Conservation (phyloP, 1,140 invertebrate genomes). For the Cydia splendana region DNA sequence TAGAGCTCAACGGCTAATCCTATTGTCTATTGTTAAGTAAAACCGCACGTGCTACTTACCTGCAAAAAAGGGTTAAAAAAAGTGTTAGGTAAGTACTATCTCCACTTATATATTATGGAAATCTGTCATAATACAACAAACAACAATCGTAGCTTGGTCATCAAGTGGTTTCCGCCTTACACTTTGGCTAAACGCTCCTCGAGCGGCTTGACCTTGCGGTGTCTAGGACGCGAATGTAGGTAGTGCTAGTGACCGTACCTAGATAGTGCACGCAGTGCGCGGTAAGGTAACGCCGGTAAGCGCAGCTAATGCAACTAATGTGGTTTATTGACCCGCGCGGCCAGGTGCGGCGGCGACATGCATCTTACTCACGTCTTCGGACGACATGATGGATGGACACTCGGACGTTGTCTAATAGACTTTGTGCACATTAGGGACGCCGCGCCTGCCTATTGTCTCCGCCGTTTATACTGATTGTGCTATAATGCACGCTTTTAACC, state of each 20-base stretch:
- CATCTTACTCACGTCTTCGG: constrained; percentile 49
- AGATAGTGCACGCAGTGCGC: background rate
- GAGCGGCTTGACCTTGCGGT: background rate
- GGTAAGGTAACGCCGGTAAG: background rate
- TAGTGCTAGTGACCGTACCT: background rate
- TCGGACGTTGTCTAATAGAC: constrained; percentile 27
- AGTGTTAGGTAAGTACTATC: too few relatives aligned
- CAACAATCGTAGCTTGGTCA: too few relatives aligned
- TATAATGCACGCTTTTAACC: background rate
- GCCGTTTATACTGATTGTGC: background rate
- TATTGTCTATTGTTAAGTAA: too few relatives aligned
- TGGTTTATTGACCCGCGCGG: background rate
- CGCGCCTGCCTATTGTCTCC: constrained; percentile 6
- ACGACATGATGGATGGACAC: constrained; percentile 47
- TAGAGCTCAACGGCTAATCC: too few relatives aligned
- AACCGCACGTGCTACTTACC: too few relatives aligned
- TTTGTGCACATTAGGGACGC: constrained; percentile 42
- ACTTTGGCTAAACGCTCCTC: background rate
- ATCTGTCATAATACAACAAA: too few relatives aligned
- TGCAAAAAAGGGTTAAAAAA: too few relatives aligned
- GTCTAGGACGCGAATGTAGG: background rate
- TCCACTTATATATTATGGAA: too few relatives aligned
- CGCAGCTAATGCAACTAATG: constrained; percentile 9
- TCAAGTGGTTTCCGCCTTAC: background rate
- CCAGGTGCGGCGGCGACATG: constrained; percentile 48